Evolutionary conservation across 2,113 vertebrate genomes (phyloP).

Genomic region (Trogon surrucura): DNA sequence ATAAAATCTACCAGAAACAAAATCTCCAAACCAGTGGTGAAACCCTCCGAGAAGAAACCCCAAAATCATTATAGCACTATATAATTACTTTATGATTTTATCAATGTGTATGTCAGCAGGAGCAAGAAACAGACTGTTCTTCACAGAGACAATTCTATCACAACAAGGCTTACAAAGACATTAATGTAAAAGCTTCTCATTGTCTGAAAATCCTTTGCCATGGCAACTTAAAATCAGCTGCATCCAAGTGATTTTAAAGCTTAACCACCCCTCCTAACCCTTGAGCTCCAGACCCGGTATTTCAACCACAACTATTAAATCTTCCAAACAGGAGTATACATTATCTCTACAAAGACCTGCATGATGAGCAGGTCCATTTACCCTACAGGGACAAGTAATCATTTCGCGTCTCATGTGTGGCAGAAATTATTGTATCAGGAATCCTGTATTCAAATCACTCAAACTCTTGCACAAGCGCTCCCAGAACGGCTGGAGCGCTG

Average conservation of each 20-base stretch:
- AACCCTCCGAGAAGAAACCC: constrained; percentile 41
- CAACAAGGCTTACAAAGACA: constrained; percentile 71
- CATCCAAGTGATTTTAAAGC: constrained; percentile 76
- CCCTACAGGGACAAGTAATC: constrained; percentile 34
- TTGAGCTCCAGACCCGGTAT: constrained; percentile 25
- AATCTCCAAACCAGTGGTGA: constrained; percentile 55
- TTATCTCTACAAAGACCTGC: constrained; percentile 62
- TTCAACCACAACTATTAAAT: constrained; percentile 49
- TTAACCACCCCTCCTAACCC: constrained; percentile 61
- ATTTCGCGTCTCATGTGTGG: not conserved
- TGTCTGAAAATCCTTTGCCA: constrained; percentile 78
- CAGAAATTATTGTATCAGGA: constrained; percentile 54
- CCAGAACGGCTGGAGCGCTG: not conserved
- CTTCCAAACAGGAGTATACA: constrained; percentile 55
- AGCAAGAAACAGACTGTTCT: constrained; percentile 59
- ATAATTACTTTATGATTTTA: constrained; percentile 79
- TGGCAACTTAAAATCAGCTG: constrained; percentile 78
- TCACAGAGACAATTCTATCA: constrained; percentile 72
- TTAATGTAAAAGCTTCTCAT: constrained; percentile 74
- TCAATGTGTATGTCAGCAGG: constrained; percentile 58
- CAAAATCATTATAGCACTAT: constrained; percentile 64
- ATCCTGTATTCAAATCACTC: constrained; percentile 64
- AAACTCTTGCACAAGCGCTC: not conserved
- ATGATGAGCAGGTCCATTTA: constrained; percentile 62
- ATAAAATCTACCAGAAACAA: constrained; percentile 55